Evolutionary conservation across 2,888 invertebrate species (phyloP).

Genomic region (Diplolepis rosae): DNA sequence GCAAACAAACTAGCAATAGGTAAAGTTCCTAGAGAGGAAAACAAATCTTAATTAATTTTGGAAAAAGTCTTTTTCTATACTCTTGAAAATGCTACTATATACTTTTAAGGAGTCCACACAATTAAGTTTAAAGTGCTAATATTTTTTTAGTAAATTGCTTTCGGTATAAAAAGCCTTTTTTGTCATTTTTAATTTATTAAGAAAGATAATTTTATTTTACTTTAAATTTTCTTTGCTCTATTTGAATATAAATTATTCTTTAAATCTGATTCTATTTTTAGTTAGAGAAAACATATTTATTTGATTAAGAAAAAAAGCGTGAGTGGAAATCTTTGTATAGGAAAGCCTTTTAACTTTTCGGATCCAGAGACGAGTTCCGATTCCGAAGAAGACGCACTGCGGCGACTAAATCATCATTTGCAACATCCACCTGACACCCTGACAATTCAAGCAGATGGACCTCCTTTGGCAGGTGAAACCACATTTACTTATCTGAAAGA

Average conservation of each 20-base stretch:
- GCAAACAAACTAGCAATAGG: background rate
- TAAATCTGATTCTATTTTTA: background rate
- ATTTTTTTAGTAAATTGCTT: background rate
- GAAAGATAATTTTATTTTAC: too few species aligned
- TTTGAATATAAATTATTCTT: too few species aligned
- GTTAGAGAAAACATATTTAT: background rate
- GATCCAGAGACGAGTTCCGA: slow-evolving; percentile 83
- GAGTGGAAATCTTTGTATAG: too few species aligned
- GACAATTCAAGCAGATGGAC: slow-evolving; percentile 74
- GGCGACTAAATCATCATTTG: slow-evolving; percentile 74
- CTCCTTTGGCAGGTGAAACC: slow-evolving; percentile 59
- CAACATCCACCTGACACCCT: slow-evolving; percentile 67
- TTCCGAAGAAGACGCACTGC: slow-evolving; percentile 83
- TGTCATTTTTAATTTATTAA: too few species aligned
- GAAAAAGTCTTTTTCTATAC: background rate
- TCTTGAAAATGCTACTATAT: background rate
- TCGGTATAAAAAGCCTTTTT: too few species aligned
- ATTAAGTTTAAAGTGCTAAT: background rate
- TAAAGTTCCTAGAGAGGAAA: background rate
- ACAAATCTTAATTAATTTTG: background rate
- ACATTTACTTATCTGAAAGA: too few species aligned
- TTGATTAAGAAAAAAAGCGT: too few species aligned
- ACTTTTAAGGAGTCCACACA: background rate
- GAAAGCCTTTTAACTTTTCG: slow-evolving; percentile 79
- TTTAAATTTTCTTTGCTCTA: too few species aligned